Percentiles rank a stretch among this genome's conserved stretches.
Evolutionary conservation across 1,140 invertebrate species (phyloP).

Genomic region (Pogonognathellus flavescens): DNA sequence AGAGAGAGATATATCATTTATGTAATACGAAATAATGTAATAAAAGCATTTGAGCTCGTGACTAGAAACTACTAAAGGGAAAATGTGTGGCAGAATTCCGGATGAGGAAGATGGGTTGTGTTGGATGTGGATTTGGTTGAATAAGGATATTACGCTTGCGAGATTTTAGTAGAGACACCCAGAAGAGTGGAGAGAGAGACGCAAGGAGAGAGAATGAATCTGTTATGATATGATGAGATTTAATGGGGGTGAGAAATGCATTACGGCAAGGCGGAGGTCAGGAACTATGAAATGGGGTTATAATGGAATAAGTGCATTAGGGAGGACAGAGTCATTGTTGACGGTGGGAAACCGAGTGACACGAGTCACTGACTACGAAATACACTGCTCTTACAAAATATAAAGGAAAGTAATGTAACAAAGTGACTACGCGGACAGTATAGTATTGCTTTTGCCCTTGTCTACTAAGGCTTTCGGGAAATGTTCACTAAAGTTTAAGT

Average conservation of each 20-base stretch:
- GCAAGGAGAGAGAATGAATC: slow-evolving; percentile 27
- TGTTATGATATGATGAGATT: slow-evolving; percentile 66
- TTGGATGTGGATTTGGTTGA: slow-evolving; percentile 13
- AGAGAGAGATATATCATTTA: background rate
- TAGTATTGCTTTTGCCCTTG: background rate
- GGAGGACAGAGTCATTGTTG: slow-evolving; percentile 62
- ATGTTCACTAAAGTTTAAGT: background rate
- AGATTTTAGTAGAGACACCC: background rate
- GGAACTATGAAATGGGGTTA: slow-evolving; percentile 65
- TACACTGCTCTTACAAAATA: background rate
- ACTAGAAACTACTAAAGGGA: slow-evolving; percentile 11
- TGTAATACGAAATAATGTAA: slow-evolving; percentile 48
- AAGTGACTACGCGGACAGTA: background rate
- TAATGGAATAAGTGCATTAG: slow-evolving; percentile 68
- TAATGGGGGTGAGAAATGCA: slow-evolving; percentile 67
- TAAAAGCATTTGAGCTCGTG: slow-evolving; percentile 49
- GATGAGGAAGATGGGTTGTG: slow-evolving; percentile 37
- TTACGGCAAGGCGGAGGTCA: slow-evolving; percentile 62
- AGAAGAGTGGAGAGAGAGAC: slow-evolving; percentile 3
- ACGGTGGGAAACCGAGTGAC: slow-evolving; percentile 66
- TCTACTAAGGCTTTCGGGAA: background rate
- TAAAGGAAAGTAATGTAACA: slow-evolving; percentile 50
- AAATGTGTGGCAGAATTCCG: slow-evolving; percentile 56
- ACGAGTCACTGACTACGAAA: slow-evolving; percentile 65
- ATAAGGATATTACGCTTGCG: background rate